Base-by-base conservation (phyloP, 2,797 vertebrate genomes). In the Acestrorhynchus altus region DNA sequence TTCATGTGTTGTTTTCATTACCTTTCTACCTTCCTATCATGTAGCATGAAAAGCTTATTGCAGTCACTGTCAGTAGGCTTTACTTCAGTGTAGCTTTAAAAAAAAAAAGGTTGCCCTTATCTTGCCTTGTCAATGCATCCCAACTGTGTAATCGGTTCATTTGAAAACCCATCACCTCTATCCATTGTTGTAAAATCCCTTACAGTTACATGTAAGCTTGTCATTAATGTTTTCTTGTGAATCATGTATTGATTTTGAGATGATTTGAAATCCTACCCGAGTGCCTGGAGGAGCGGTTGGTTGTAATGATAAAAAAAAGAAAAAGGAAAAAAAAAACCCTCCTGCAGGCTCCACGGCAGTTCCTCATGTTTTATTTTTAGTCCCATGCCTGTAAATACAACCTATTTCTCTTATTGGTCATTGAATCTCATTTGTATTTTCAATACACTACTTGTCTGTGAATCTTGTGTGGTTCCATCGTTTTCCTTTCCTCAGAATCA, bases 361-460 rank as follows among this genome's bases (percentile, higher is more conserved):
- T 79, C 66, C 78, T 79, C 87, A 31, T 73, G 85, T 81, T 87
- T 85, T 77, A 16, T 49, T 85, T 76, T 81, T 87, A 87, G 86
- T 81, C 76, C 86, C 82, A 84, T 85, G 86, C 88, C 74, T 92
- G 89, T 92, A 93, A 89, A 91, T 89, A 87, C 80, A 83, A 79
- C 87, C 83, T 83, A 81, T 87, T 87, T 87, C 86, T 89, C 83
- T 81, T 88, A 84, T 83, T 88, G 86, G 80, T 81, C 80, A 74
- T 52, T 88, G 81, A 77, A 88, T 86, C 80, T 91, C 88, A 75
- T 88, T 87, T 86, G 87, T 84, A 80, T 90, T 88, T 89, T 87
- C 89, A 87, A 89, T 89, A 87, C 88, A 89, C 86, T 82, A 84
- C 73, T 86, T 82, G 78, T 90, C 86, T 89, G 89, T 93, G 88